Percentiles rank a stretch among this genome's conserved stretches.
Conservation (phyloP, 2,113 vertebrate genomes). For the Numida meleagris region DNA sequence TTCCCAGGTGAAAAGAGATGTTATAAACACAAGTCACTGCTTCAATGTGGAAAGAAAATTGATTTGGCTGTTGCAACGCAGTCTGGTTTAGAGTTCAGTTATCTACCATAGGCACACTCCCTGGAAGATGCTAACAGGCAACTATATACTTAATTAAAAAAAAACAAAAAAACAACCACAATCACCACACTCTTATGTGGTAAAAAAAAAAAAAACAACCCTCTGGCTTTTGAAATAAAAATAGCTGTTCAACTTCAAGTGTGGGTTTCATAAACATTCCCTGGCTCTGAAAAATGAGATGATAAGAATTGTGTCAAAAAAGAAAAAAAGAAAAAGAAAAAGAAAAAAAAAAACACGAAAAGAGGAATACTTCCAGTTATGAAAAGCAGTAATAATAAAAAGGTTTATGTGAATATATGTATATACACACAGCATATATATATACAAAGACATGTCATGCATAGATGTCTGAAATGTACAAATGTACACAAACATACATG, state of each 20-base stretch:
- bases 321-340: not conserved
- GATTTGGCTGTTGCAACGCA: not conserved
- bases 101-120: not conserved
- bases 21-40: not conserved
- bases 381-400: not conserved
- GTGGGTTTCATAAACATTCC: not conserved
- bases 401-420: not conserved
- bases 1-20: not conserved
- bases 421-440: not conserved
- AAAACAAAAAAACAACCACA: not conserved
- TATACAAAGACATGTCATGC: not conserved
- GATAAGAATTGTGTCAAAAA: not conserved
- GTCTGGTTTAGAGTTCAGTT: not conserved
- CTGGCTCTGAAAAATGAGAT: not conserved
- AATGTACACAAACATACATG: not conserved
- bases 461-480: not conserved
- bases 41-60: not conserved
- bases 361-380: not conserved
- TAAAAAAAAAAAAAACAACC: not conserved
- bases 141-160: not conserved
- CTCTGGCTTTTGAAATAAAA: not conserved
- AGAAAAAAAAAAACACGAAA: not conserved
- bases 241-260: not conserved
- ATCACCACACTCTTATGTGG: not conserved
- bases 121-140: not conserved